phyloP scores from a whole-genome alignment of 1,140 invertebrate species.

The Odontomachus brunneus region DNA sequence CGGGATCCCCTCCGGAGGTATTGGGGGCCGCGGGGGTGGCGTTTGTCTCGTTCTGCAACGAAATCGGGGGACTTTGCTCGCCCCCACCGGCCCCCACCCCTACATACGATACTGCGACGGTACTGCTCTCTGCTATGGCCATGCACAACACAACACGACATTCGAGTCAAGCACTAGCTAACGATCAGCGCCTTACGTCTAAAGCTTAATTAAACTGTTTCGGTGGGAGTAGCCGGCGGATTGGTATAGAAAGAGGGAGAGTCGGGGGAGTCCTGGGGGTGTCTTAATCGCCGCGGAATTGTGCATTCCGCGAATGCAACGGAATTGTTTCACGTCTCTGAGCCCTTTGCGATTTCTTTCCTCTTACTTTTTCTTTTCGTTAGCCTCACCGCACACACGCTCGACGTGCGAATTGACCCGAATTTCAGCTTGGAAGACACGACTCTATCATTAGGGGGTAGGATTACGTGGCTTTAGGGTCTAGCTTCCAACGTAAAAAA shows the following conservation, averaged over 20 bases:
- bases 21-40: slow-evolving; percentile 85
- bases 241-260: slow-evolving; percentile 19
- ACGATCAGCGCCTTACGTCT: slow-evolving; percentile 80
- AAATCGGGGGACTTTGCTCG: slow-evolving; percentile 87
- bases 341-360: background rate
- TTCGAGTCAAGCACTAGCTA: slow-evolving; percentile 82
- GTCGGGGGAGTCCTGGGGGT: slow-evolving; percentile 31
- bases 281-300: slow-evolving; percentile 9
- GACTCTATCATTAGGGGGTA: slow-evolving; percentile 7
- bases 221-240: slow-evolving; percentile 40
- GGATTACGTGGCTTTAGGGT: background rate
- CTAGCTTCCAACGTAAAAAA: background rate
- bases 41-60: slow-evolving; percentile 86
- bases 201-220: slow-evolving; percentile 76
- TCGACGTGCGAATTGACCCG: no score
- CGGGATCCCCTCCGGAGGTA: slow-evolving; percentile 84
- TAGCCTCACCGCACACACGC: background rate
- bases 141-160: slow-evolving; percentile 86
- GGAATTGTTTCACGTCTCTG: background rate
- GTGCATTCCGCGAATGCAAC: background rate
- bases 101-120: slow-evolving; percentile 86
- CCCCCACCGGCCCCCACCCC: slow-evolving; percentile 85
- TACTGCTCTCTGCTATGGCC: slow-evolving; percentile 86
- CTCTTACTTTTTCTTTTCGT: background rate
- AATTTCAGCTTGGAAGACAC: background rate